These are phyloP conservation scores for Petrocephalus zakoni DNA, from an alignment of 2,113 vertebrate genomes.

Conservation along the genomic window DNA sequence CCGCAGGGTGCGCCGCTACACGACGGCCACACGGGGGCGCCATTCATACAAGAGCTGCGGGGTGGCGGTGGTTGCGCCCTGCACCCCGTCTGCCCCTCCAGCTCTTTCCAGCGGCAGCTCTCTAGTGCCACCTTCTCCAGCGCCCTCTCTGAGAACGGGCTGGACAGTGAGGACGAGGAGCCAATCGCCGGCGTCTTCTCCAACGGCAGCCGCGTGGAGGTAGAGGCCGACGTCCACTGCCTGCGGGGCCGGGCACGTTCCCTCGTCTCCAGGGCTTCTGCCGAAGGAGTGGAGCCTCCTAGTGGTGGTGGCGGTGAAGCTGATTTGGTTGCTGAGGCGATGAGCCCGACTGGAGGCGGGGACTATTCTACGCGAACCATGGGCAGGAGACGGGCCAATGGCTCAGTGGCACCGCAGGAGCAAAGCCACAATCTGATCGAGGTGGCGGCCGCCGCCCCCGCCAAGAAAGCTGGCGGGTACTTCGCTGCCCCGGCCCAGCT, in stretches of 20 bases:
- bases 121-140: conserved; percentile 96
- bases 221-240: conserved; percentile 90
- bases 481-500: conserved; percentile 81
- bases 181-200: conserved; percentile 95
- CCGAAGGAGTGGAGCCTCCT: conserved; percentile 63
- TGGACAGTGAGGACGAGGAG: conserved; percentile 95
- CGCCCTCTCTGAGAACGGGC: conserved; percentile 90
- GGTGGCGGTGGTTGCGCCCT: conserved; percentile 70
- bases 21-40: conserved; percentile 9
- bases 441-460: conserved; percentile 78
- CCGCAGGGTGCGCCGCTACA: conserved; percentile 40
- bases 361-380: conserved; percentile 47
- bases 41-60: conserved; percentile 47
- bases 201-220: conserved; percentile 90
- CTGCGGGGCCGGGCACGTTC: conserved; percentile 51
- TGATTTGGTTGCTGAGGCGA: conserved; percentile 25
- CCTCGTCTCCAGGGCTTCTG: conserved; percentile 45
- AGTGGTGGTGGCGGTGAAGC: conserved; percentile 53
- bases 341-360: conserved; percentile 52
- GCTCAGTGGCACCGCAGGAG: conserved; percentile 84
- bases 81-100: conserved; percentile 70
- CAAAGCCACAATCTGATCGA: conserved; percentile 94
- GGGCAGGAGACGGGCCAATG: conserved; percentile 72
- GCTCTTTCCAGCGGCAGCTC: conserved; percentile 87
- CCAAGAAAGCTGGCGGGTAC: conserved; percentile 85